phyloP scores from a whole-genome alignment of 1,140 invertebrate genomes.

The Mylabris phalerata region DNA sequence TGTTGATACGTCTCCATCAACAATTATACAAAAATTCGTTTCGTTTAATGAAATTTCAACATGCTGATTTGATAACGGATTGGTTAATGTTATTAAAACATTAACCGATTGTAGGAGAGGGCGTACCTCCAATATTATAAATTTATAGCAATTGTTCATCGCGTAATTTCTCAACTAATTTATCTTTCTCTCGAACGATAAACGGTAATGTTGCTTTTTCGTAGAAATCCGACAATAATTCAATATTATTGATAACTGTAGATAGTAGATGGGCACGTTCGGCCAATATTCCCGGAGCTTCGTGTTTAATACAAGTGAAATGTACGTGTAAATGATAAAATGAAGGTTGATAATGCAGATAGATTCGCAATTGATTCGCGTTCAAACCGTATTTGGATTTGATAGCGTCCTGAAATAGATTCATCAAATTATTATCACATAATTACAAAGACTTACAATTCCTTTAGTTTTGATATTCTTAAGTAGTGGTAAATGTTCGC shows the following conservation, averaged over 20 bases:
- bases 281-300: constrained; percentile 66
- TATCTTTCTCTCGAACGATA: constrained; percentile 57
- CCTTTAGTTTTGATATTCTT: constrained; percentile 72
- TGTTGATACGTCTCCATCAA: constrained; percentile 31
- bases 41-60: constrained; percentile 23
- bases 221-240: constrained; percentile 78
- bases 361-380: constrained; percentile 68
- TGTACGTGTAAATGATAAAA: constrained; percentile 97
- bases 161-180: constrained; percentile 47
- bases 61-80: constrained; percentile 42
- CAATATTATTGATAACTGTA: constrained; percentile 87
- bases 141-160: constrained; percentile 40
- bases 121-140: constrained; percentile 48
- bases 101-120: constrained; percentile 49
- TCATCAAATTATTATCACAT: not conserved
- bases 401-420: constrained; percentile 60
- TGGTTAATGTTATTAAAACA: constrained; percentile 47
- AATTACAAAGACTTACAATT: constrained; percentile 46
- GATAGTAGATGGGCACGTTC: constrained; percentile 82
- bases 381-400: constrained; percentile 70
- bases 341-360: constrained; percentile 93
- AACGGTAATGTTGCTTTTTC: constrained; percentile 70
- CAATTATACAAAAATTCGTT: constrained; percentile 39
- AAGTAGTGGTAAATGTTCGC: constrained; percentile 71
- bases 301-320: constrained; percentile 77